These are phyloP conservation scores for Nibea albiflora DNA, from an alignment of 2,113 vertebrate genomes.

Conservation along the genomic window DNA sequence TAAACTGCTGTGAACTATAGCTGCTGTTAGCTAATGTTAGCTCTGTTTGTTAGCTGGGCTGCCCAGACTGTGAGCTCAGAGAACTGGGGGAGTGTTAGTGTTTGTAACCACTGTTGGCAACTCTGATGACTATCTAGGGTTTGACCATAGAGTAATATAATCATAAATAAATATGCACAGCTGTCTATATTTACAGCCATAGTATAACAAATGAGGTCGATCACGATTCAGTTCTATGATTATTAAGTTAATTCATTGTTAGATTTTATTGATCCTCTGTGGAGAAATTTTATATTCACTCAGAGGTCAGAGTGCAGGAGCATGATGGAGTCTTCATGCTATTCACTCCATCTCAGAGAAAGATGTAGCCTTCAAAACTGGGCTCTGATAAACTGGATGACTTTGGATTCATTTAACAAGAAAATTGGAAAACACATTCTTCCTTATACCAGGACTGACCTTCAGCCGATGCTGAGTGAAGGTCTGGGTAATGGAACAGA, in stretches of 20 bases:
- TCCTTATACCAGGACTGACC: constrained; percentile 13
- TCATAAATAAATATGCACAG: no score
- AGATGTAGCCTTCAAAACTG: not conserved
- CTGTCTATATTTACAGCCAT: no score
- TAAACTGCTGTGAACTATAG: no score
- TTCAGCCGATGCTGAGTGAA: constrained; percentile 10
- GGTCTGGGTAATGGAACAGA: constrained; percentile 42
- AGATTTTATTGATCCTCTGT: not conserved
- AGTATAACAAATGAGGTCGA: no score
- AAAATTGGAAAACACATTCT: constrained; percentile 27
- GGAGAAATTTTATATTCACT: not conserved
- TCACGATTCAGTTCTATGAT: not conserved
- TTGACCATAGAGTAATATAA: no score
- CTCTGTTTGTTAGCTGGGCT: no score
- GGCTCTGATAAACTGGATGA: constrained; percentile 29
- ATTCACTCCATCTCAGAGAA: constrained; percentile 23
- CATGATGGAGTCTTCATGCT: not conserved
- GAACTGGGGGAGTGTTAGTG: no score
- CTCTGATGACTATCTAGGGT: no score
- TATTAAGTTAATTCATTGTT: not conserved
- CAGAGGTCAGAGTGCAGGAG: not conserved
- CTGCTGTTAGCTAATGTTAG: no score
- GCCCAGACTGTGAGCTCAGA: no score
- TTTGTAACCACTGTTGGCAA: no score
- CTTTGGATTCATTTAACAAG: constrained; percentile 37